phyloP scores from a whole-genome alignment of 2,888 invertebrate genomes.

The Aphodius sticticus region DNA sequence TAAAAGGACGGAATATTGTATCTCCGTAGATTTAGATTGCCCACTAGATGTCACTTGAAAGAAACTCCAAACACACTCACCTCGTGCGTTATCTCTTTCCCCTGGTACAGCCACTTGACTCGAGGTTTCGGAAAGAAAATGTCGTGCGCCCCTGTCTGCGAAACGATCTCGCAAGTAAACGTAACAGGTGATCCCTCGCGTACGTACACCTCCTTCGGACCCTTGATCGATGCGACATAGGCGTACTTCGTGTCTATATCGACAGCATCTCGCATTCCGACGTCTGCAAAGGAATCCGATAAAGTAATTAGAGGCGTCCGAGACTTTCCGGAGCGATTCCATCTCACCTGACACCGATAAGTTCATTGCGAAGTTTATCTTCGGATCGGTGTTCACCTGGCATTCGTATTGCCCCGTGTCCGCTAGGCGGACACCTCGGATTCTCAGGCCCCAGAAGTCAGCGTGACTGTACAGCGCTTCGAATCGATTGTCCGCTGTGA shows the following conservation, averaged over 20 bases:
- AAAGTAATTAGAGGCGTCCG: background rate
- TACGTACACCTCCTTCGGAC: conserved; percentile 65
- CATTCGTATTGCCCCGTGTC: conserved; percentile 78
- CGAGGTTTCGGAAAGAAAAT: conserved; percentile 43
- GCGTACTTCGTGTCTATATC: conserved; percentile 43
- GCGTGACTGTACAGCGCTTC: conserved; percentile 64
- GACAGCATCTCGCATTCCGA: conserved; percentile 37
- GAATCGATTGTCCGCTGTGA: conserved; percentile 75
- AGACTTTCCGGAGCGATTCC: background rate
- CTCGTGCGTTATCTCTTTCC: conserved; percentile 65
- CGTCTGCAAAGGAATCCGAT: conserved; percentile 32
- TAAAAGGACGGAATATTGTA: too few relatives aligned
- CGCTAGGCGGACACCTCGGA: conserved; percentile 65
- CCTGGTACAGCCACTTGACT: conserved; percentile 67
- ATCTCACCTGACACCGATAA: conserved; percentile 69
- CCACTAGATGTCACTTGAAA: background rate
- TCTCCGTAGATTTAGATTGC: too few relatives aligned
- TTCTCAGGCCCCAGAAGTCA: conserved; percentile 68
- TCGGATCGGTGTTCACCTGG: conserved; percentile 79
- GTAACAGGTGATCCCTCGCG: conserved; percentile 64
- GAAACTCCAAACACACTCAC: conserved; percentile 51
- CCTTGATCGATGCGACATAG: conserved; percentile 61
- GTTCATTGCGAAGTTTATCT: conserved; percentile 73
- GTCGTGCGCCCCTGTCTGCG: conserved; percentile 42
- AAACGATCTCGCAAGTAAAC: conserved; percentile 65